Evolutionary conservation across 2,888 invertebrate species (phyloP).

Genomic region (Spodoptera exigua): DNA sequence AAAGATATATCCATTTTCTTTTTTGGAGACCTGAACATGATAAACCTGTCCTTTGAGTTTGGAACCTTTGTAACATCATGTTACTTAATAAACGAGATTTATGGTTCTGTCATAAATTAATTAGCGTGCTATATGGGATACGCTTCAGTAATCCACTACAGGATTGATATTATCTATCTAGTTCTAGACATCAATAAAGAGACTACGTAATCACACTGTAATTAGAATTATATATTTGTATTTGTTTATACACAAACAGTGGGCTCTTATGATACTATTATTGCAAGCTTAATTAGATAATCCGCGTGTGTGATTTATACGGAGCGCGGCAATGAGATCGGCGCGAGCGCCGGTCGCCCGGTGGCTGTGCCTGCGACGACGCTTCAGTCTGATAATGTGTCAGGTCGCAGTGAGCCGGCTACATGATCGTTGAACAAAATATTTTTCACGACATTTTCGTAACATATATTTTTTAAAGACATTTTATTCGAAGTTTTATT

Average conservation of each 20-base stretch:
- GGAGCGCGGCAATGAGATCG: conserved; percentile 79
- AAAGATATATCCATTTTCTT: too few relatives aligned
- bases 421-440: conserved; percentile 67
- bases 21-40: too few relatives aligned
- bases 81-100: not conserved
- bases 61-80: too few relatives aligned
- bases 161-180: conserved; percentile 15
- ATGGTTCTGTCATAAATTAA: conserved; percentile 37
- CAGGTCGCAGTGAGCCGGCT: conserved; percentile 77
- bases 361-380: conserved; percentile 56
- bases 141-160: conserved; percentile 33
- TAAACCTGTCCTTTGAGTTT: too few relatives aligned
- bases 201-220: conserved; percentile 13
- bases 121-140: conserved; percentile 25
- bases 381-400: conserved; percentile 76
- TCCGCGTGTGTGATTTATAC: conserved; percentile 64
- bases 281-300: conserved; percentile 54
- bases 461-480: conserved; percentile 26
- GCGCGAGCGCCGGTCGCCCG: conserved; percentile 60
- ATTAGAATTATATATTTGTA: conserved; percentile 31
- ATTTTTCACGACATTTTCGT: conserved; percentile 59
- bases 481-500: conserved; percentile 25
- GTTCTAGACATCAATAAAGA: conserved; percentile 42
- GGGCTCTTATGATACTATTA: conserved; percentile 35
- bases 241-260: conserved; percentile 52